phyloP scores from a whole-genome alignment of 1,140 invertebrate genomes.

The Eumaeus atala region DNA sequence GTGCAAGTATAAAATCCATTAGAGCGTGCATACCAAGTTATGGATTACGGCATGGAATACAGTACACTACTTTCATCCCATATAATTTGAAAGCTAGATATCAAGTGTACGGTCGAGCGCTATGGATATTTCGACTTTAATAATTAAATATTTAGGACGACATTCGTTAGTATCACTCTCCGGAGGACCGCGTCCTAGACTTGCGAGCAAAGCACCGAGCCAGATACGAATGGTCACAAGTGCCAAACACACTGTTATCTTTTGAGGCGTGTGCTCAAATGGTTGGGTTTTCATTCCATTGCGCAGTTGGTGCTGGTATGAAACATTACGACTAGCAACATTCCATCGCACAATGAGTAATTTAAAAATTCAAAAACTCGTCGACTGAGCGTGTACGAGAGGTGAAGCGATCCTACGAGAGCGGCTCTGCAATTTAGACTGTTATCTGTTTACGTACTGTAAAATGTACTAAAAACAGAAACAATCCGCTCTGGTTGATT shows the following conservation, averaged over 20 bases:
- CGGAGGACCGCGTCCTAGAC: conserved; percentile 56
- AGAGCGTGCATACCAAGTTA: conserved; percentile 38
- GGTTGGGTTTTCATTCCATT: conserved; percentile 59
- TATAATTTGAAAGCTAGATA: conserved; percentile 46
- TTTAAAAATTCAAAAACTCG: conserved; percentile 76
- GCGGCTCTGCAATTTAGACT: conserved; percentile 62
- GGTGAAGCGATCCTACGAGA: conserved; percentile 57
- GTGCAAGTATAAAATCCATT: conserved; percentile 24
- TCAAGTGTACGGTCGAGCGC: conserved; percentile 41
- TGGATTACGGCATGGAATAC: conserved; percentile 38
- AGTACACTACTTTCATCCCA: conserved; percentile 45
- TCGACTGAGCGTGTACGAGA: conserved; percentile 54
- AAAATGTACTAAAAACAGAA: conserved; percentile 33
- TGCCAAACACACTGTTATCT: conserved; percentile 30
- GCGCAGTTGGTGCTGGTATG: conserved; percentile 29
- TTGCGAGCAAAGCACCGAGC: conserved; percentile 40
- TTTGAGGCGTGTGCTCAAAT: conserved; percentile 45
- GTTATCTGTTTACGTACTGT: conserved; percentile 51
- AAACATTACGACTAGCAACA: conserved; percentile 46
- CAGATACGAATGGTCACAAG: conserved; percentile 34
- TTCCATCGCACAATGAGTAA: conserved; percentile 75
- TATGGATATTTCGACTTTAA: conserved; percentile 58
- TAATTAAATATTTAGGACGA: conserved; percentile 67
- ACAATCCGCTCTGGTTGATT: conserved; percentile 28
- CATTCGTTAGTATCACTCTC: conserved; percentile 64